Conservation (phyloP, 2,797 vertebrate genomes). For the Chromis chromis region DNA sequence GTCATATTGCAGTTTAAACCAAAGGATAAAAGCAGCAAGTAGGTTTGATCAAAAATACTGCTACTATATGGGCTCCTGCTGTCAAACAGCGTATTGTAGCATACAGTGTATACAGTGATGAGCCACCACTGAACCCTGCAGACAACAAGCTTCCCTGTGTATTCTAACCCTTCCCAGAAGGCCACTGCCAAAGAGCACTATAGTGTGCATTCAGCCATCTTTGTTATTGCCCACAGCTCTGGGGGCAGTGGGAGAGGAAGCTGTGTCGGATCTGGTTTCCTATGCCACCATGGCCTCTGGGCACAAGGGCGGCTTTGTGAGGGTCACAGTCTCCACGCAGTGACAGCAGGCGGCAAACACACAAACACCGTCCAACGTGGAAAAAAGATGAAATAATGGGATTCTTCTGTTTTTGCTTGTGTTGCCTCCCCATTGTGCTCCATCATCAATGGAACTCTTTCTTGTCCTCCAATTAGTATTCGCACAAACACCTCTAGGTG, state of each 20-base stretch:
- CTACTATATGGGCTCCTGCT: background rate
- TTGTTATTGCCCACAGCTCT: slow-evolving; percentile 46
- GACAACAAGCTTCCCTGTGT: slow-evolving; percentile 66
- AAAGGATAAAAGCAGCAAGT: background rate
- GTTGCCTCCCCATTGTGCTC: slow-evolving; percentile 81
- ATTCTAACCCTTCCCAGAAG: slow-evolving; percentile 52
- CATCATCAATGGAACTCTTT: slow-evolving; percentile 83
- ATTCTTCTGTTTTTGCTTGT: slow-evolving; percentile 77
- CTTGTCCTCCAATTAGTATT: slow-evolving; percentile 82
- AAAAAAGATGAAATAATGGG: slow-evolving; percentile 80
- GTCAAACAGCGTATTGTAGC: slow-evolving; percentile 31
- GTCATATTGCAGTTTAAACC: background rate
- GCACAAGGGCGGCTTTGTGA: slow-evolving; percentile 81
- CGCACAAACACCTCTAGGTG: slow-evolving; percentile 73
- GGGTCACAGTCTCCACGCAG: slow-evolving; percentile 49
- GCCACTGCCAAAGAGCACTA: slow-evolving; percentile 50
- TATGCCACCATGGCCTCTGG: slow-evolving; percentile 44
- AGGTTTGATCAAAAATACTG: background rate
- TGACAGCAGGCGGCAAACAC: slow-evolving; percentile 75
- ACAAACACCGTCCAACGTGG: slow-evolving; percentile 74
- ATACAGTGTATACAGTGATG: slow-evolving; percentile 19
- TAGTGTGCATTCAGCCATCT: slow-evolving; percentile 65
- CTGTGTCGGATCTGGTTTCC: slow-evolving; percentile 51
- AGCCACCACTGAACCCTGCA: slow-evolving; percentile 25
- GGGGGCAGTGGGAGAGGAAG: slow-evolving; percentile 69